phyloP scores from a whole-genome alignment of 2,113 vertebrate genomes.

The Sphyrna mokarran region DNA sequence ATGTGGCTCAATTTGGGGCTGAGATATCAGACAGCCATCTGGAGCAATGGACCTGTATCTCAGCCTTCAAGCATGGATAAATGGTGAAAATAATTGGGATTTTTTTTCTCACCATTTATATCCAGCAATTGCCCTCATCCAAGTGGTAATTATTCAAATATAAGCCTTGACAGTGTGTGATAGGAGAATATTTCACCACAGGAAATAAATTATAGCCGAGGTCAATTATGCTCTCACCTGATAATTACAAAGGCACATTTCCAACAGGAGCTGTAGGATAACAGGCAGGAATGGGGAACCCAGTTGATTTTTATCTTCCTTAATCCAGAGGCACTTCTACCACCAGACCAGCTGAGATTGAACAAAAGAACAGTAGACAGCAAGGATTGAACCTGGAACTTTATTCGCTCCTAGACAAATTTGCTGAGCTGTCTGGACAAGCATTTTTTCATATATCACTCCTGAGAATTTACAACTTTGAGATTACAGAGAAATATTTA shows the following conservation, averaged over 20 bases:
- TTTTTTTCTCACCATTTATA: background rate
- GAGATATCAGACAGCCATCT: background rate
- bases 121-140: background rate
- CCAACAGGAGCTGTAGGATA: background rate
- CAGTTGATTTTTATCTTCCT: background rate
- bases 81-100: background rate
- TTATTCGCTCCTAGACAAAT: background rate
- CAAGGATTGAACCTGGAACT: background rate
- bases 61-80: background rate
- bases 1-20: background rate
- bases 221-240: background rate
- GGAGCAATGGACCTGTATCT: background rate
- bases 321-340: background rate
- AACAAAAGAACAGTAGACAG: background rate
- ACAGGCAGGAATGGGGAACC: background rate
- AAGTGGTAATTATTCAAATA: background rate
- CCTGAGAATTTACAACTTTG: background rate
- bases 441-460: background rate
- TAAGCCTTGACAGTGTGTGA: background rate
- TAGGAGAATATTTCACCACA: background rate
- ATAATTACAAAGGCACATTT: background rate
- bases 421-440: background rate
- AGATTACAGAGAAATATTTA: background rate
- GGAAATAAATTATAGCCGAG: background rate
- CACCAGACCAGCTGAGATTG: background rate